Evolutionary conservation across 2,113 vertebrate species (phyloP).

Genomic region (Microtus montanus): DNA sequence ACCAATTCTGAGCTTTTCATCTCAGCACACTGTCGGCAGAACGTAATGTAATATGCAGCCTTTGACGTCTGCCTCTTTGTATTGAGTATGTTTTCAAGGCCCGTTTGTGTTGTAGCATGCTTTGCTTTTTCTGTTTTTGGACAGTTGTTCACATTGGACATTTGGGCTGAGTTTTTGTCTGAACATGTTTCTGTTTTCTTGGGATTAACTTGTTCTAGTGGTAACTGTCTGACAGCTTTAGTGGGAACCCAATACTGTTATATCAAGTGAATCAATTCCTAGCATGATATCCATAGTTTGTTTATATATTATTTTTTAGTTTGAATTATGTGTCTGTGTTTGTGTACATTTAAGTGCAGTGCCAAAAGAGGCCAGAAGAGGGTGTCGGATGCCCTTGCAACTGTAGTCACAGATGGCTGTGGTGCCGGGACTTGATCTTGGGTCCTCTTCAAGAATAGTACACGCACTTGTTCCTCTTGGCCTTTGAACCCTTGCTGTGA

Average conservation of each 20-base stretch:
- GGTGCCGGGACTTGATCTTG: background rate
- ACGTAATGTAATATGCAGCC: background rate
- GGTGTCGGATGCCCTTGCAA: background rate
- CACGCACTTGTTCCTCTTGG: background rate
- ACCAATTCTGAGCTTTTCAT: constrained; percentile 40
- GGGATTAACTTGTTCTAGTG: constrained; percentile 10
- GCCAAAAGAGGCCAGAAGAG: background rate
- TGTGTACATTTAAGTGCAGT: background rate
- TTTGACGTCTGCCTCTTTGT: constrained; percentile 25
- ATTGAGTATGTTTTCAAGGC: constrained; percentile 42
- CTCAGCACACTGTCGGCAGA: background rate
- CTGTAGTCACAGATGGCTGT: background rate
- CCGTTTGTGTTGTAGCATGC: constrained; percentile 28
- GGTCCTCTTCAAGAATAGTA: background rate
- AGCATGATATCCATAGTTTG: background rate
- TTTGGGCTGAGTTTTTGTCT: constrained; percentile 30
- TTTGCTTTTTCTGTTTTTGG: constrained; percentile 37
- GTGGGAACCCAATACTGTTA: constrained; percentile 23
- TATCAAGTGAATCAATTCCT: constrained; percentile 57
- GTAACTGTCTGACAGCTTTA: background rate
- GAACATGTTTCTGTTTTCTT: constrained; percentile 50
- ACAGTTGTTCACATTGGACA: background rate
- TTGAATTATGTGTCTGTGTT: background rate
- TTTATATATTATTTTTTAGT: background rate
- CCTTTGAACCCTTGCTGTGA: background rate